Evolutionary conservation across 2,888 invertebrate species (phyloP), one percentile per base, ranked within the genome.

Genomic region (Ennomos erosarius): DNA sequence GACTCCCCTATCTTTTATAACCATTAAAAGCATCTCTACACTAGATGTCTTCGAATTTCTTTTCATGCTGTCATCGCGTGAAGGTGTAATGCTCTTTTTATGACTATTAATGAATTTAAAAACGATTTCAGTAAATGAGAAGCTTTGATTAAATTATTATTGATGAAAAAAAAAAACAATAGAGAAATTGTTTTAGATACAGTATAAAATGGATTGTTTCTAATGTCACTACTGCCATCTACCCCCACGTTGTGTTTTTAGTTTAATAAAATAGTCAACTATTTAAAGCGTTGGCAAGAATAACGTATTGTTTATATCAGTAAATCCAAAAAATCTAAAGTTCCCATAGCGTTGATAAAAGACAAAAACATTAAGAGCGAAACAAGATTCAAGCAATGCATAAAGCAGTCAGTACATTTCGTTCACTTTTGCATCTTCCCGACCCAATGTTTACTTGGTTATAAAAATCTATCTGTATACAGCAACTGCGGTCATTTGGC

Each of bases 1-100:
- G 75, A 75, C 74, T 75, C 78, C 76, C 77, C 71, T 72, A 64
- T 58, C 46, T 56, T 57, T 62, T 60, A 38, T 44, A 43, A 51
- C 54, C 61, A 65, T 65, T 65, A 61, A 34, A 63, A 56, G 68
- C 62, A 58, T 71, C 69, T 67, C 64, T 63, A 54, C 47, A 61
- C 59, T 59, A 63, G 53, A 59, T 68, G 58, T 73, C 73, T 65
- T 67, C 35, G 33, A 55, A 60, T 50, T 59, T 55, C 36, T 48
- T 34, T 58, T 57, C 57, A 54, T 39, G 26, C 45, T 59, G 60
- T 59, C 57, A 57, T 51, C 55, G 55, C 54, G 47, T 62, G 56
- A 60, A 62, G 46, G 63, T 60, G 42, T 62, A 67, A 68, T 65
- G 60, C 58, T 47, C 64, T 69, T 70, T 67, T 69, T 56, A 60